Conservation (phyloP, 2,797 vertebrate species). For the Podarcis siculus region DNA sequence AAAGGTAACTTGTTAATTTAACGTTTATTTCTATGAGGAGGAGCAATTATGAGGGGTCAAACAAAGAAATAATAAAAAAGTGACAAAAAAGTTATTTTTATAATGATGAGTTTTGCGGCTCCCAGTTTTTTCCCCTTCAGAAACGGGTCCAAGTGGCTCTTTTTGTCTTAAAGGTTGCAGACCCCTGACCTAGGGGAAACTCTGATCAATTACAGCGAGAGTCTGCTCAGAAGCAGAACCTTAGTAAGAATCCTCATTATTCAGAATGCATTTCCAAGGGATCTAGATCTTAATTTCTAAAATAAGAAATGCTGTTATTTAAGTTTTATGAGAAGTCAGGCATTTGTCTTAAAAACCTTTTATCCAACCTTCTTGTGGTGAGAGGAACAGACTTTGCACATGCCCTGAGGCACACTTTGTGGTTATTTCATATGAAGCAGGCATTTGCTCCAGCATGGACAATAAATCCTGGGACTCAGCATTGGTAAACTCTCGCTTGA, state of each 20-base stretch:
- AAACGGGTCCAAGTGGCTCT: no score
- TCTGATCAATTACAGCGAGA: background rate
- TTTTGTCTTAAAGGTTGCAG: no score
- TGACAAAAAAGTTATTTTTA: no score
- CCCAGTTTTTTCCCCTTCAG: no score
- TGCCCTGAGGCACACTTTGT: background rate
- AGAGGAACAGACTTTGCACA: background rate
- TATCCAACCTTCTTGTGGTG: background rate
- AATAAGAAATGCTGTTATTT: background rate
- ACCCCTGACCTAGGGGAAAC: constrained; percentile 4
- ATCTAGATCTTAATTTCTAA: background rate
- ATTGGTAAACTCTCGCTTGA: background rate
- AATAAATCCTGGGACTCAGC: background rate
- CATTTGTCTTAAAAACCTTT: background rate
- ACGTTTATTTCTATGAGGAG: no score
- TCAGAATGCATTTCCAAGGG: background rate
- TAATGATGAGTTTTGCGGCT: no score
- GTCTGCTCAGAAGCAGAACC: background rate
- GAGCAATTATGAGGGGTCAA: no score
- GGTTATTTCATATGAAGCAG: background rate
- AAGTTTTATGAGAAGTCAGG: background rate
- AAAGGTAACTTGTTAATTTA: no score
- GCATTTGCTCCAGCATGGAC: background rate
- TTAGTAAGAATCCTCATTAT: background rate
- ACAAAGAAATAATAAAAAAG: no score